A percentile compares a stretch with the other conserved stretches of the same genome.
Conservation (phyloP, 2,797 vertebrate species). For the Nothura maculosa region DNA sequence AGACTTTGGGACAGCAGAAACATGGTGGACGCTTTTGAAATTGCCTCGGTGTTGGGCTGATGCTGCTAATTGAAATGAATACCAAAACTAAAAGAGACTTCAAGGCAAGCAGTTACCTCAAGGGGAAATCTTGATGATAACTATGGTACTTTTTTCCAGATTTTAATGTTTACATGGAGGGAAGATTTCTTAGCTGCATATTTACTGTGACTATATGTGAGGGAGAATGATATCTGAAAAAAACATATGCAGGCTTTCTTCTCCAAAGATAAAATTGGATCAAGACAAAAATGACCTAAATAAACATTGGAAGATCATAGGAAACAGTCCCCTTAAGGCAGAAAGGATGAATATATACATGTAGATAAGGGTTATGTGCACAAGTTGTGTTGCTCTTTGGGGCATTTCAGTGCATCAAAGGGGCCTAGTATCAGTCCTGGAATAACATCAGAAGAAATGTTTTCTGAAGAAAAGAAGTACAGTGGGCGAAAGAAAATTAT, state of each 20-base stretch:
- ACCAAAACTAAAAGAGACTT: slow-evolving; percentile 10
- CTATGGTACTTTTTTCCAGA: neutral
- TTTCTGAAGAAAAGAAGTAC: neutral
- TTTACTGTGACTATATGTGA: neutral
- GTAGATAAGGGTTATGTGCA: slow-evolving; percentile 4
- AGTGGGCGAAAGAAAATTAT: neutral
- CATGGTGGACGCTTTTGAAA: slow-evolving; percentile 26
- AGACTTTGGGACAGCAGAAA: neutral
- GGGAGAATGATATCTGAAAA: slow-evolving; percentile 38
- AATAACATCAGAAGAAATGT: slow-evolving; percentile 13
- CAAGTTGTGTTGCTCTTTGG: slow-evolving; percentile 34
- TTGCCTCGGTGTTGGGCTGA: neutral
- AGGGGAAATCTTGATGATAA: slow-evolving; percentile 30
- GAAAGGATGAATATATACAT: slow-evolving; percentile 14
- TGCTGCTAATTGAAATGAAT: slow-evolving; percentile 6
- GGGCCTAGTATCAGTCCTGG: slow-evolving; percentile 23
- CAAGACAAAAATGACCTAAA: slow-evolving; percentile 47
- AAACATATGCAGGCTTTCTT: slow-evolving; percentile 29
- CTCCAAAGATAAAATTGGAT: slow-evolving; percentile 37
- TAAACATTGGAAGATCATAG: slow-evolving; percentile 40
- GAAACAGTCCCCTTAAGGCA: slow-evolving; percentile 30
- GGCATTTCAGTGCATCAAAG: slow-evolving; percentile 43
- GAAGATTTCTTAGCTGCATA: slow-evolving; percentile 13
- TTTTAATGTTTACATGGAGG: slow-evolving; percentile 6
- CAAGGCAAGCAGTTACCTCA: neutral